Conservation (phyloP, 2,888 invertebrate genomes). For the Spodoptera exigua region DNA sequence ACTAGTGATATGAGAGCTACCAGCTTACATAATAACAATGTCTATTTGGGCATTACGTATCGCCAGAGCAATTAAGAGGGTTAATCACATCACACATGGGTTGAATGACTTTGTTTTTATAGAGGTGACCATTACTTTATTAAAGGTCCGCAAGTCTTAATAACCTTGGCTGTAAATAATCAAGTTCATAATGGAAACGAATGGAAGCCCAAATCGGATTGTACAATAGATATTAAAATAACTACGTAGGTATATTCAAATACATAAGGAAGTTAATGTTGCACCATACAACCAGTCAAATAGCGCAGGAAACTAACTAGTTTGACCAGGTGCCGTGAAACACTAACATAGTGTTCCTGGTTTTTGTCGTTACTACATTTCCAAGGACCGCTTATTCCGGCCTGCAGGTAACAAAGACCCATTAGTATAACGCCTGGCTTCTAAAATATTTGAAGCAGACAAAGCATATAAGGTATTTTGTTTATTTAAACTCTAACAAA, state of each 20-base stretch:
- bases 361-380: slow-evolving; percentile 13
- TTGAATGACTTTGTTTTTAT: slow-evolving; percentile 7
- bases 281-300: slow-evolving; percentile 9
- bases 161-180: slow-evolving; percentile 5
- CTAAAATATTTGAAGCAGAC: slow-evolving; percentile 13
- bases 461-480: slow-evolving; percentile 12
- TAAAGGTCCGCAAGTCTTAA: neutral
- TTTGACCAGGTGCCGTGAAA: slow-evolving; percentile 24
- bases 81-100: slow-evolving; percentile 8
- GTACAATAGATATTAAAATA: neutral
- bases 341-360: slow-evolving; percentile 17
- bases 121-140: slow-evolving; percentile 4
- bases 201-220: neutral
- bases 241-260: slow-evolving; percentile 2
- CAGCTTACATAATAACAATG: slow-evolving; percentile 34
- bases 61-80: slow-evolving; percentile 1
- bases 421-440: no score
- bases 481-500: no score
- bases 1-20: slow-evolving; percentile 10
- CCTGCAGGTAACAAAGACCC: neutral
- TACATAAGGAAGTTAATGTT: slow-evolving; percentile 9
- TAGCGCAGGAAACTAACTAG: slow-evolving; percentile 14
- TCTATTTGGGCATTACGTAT: slow-evolving; percentile 20
- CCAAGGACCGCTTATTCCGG: neutral
- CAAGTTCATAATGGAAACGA: slow-evolving; percentile 4